Base-by-base conservation (phyloP, 2,113 vertebrate species). In the Calypte anna region DNA sequence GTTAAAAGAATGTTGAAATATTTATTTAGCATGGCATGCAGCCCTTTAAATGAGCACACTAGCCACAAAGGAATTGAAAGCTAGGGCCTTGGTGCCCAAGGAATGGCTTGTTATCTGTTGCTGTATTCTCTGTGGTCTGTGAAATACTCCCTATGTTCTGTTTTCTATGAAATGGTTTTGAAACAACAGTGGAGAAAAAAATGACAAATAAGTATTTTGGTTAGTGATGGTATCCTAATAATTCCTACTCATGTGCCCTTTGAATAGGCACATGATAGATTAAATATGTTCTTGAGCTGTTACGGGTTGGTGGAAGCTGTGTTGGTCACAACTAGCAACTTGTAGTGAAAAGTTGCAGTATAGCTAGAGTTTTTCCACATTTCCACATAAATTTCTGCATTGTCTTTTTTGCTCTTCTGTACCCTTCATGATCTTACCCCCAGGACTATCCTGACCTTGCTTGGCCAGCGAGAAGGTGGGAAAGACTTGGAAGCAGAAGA, bases 81-180 rank as follows among this genome's bases (percentile, higher is more conserved):
- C 58, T 59, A 48, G 62, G 22, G 23, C 23, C 33, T 40, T 18
- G 33, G 48, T 73, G 72, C 84, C 91, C 70, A 78, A 76, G 58
- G 79, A 43, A 59, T 17, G 78, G 33, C 66, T 91, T 66, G 44
- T n/a, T 64, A 1, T 28, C 23, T 67, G 10, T 54, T 87, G 48
- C 44, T 57, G 5, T 50, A 50, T 50, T 50, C 50, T 22, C 50
- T 12, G 12, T 50, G 50, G 21, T 50, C 50, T 50, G 50, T 50
- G 50, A 50, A 50, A 50, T 23, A 22, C 73, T 76, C 74, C 62
- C 27, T 5, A 0, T 24, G 30, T 63, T 77, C 53, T 5, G 19
- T 77, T 30, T 38, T 68, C 51, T 33, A 21, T 0, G 0, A 68
- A 40, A 10, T 9, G 33, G 62, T 43, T 7, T 5, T 31, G 27